A percentile compares a stretch with the other conserved stretches of the same genome.
These are phyloP conservation scores for Perca fluviatilis DNA, from an alignment of 2,113 vertebrate species.

Conservation along the genomic window DNA sequence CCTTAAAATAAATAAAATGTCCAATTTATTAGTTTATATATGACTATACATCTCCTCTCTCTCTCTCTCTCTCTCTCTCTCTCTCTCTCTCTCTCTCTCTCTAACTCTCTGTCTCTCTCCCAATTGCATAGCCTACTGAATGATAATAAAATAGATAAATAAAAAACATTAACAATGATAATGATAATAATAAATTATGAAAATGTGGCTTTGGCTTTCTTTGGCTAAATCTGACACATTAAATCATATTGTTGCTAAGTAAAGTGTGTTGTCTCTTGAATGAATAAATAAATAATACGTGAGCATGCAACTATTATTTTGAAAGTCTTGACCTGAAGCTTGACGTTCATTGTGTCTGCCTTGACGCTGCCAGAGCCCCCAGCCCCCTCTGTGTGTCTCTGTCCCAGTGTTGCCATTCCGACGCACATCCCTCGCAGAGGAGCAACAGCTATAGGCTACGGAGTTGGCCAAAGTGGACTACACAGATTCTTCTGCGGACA, in stretches of 20 bases:
- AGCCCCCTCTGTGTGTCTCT: conserved; percentile 41
- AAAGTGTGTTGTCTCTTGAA: too few species aligned
- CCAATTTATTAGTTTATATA: too few species aligned
- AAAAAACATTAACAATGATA: too few species aligned
- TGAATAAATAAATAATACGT: background rate
- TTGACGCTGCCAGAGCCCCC: conserved; percentile 31
- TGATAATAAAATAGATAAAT: too few species aligned
- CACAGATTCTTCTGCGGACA: conserved; percentile 4
- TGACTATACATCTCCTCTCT: too few species aligned
- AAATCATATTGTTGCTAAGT: background rate
- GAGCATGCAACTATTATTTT: conserved; percentile 17
- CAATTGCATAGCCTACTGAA: too few species aligned
- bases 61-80: too few species aligned
- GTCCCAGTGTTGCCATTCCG: conserved; percentile 80
- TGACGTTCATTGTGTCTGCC: accelerated
- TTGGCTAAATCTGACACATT: background rate
- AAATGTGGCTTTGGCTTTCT: too few species aligned
- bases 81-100: too few species aligned
- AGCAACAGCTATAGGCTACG: conserved; percentile 82
- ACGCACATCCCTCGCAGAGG: conserved; percentile 78
- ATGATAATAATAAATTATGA: too few species aligned
- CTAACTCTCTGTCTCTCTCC: too few species aligned
- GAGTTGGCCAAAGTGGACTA: conserved; percentile 65
- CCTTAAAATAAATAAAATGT: background rate
- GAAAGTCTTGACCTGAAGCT: conserved; percentile 37